Conservation (phyloP, 2,113 vertebrate genomes). For the Ramphastos sulfuratus region DNA sequence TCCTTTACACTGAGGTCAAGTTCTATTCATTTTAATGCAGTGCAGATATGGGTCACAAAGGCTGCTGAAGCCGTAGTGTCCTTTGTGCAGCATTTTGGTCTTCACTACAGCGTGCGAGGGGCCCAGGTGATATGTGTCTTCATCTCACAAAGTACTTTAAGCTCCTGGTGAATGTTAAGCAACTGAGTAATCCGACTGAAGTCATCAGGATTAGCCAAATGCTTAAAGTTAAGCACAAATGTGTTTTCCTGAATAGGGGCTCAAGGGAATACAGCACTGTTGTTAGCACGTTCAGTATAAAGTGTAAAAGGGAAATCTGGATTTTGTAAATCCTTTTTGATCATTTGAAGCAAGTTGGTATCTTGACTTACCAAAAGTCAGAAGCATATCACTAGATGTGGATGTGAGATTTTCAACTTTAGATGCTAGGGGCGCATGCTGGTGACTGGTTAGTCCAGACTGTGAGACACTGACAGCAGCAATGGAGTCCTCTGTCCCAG, state of each 20-base stretch:
- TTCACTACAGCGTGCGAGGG: background rate
- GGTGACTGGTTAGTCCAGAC: background rate
- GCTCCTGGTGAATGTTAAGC: conserved; percentile 1
- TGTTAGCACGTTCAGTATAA: background rate
- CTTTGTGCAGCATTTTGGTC: background rate
- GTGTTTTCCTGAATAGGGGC: background rate
- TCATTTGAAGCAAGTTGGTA: background rate
- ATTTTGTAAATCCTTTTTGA: conserved; percentile 1
- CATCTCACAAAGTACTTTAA: conserved; percentile 36
- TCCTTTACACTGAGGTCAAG: background rate
- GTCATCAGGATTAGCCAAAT: conserved; percentile 45
- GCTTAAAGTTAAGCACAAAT: conserved; percentile 30
- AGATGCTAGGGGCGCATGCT: too few relatives aligned
- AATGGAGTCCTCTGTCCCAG: background rate
- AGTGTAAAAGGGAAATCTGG: background rate
- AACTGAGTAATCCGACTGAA: conserved; percentile 35
- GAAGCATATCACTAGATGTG: background rate
- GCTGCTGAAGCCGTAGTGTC: background rate
- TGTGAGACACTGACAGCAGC: background rate
- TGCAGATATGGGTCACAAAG: background rate
- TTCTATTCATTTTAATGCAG: background rate
- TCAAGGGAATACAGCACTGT: background rate
- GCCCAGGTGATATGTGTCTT: background rate
- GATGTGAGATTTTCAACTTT: background rate
- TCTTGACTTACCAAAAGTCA: background rate